A percentile compares a stretch with the other conserved stretches of the same genome.
These are phyloP conservation scores for Enteromius unitaeniatus DNA, from an alignment of 2,797 vertebrate species.

Conservation along the genomic window DNA sequence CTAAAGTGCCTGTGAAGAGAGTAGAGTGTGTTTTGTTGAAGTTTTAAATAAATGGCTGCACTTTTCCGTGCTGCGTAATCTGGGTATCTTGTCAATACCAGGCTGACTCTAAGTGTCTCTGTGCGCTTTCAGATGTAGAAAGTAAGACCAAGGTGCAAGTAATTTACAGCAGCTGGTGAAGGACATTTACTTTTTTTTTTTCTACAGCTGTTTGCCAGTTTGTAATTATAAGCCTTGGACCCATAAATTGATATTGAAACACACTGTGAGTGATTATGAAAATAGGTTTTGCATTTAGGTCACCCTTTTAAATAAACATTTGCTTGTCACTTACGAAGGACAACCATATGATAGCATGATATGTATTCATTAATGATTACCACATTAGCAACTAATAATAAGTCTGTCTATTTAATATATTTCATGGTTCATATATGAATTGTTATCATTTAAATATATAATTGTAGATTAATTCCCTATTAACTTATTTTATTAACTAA, in stretches of 20 bases:
- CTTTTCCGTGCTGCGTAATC: constrained; percentile 66
- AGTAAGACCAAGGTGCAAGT: constrained; percentile 13
- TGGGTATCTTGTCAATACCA: constrained; percentile 66
- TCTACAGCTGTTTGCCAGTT: constrained; percentile 69
- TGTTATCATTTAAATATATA: not conserved
- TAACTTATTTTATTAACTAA: not conserved
- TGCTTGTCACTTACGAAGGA: constrained; percentile 8
- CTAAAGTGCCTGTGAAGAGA: constrained; percentile 69
- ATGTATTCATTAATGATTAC: no score
- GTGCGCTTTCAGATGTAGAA: constrained; percentile 49
- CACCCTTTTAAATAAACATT: constrained; percentile 26
- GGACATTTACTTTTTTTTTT: constrained; percentile 20
- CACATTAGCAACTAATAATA: no score
- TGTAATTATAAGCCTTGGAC: constrained; percentile 46
- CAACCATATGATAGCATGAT: not conserved
- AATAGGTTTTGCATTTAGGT: constrained; percentile 18
- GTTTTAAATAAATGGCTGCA: constrained; percentile 71
- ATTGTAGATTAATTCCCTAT: not conserved
- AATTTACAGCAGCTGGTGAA: constrained; percentile 23
- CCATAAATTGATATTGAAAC: not conserved
- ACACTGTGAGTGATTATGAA: constrained; percentile 13
- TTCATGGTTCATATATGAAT: not conserved
- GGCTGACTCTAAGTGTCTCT: constrained; percentile 58
- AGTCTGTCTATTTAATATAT: no score
- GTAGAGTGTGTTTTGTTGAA: constrained; percentile 62